Conservation (phyloP, 1,140 invertebrate species). For the Eriocheir sinensis region DNA sequence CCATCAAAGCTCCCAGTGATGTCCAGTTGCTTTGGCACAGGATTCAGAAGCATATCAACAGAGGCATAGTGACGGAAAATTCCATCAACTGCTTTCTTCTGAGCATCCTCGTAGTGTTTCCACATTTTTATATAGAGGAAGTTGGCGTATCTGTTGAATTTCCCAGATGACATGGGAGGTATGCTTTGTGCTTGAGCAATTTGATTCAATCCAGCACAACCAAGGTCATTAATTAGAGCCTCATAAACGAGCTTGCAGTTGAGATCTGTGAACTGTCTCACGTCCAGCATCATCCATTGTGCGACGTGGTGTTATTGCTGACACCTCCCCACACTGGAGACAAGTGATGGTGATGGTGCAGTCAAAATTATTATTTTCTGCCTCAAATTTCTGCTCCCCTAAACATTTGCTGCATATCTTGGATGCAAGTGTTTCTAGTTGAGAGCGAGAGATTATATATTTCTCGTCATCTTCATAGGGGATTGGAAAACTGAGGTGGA, state of each 20-base stretch:
- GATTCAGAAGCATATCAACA: not conserved
- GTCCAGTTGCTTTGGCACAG: conserved; percentile 19
- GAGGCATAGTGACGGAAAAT: conserved; percentile 35
- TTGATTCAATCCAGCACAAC: not conserved
- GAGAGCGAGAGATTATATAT: too few relatives aligned
- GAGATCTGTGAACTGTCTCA: not conserved
- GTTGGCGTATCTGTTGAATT: not conserved
- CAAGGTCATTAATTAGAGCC: not conserved
- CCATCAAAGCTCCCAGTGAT: not conserved
- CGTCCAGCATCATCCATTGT: not conserved
- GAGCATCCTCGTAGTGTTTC: not conserved
- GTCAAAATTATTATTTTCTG: not conserved
- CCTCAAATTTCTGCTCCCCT: not conserved
- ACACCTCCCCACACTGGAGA: not conserved
- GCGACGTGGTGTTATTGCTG: not conserved
- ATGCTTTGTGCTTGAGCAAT: conserved; percentile 27
- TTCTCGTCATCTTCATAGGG: too few relatives aligned
- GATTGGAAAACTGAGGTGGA: too few relatives aligned
- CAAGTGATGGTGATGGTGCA: not conserved
- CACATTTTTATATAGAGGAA: not conserved
- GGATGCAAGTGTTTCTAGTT: not conserved
- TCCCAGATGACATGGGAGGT: not conserved
- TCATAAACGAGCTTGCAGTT: conserved; percentile 15
- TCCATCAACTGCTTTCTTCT: conserved; percentile 34
- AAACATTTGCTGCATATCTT: not conserved